Conservation (phyloP, 2,797 vertebrate genomes). For the Thaleichthys pacificus region DNA sequence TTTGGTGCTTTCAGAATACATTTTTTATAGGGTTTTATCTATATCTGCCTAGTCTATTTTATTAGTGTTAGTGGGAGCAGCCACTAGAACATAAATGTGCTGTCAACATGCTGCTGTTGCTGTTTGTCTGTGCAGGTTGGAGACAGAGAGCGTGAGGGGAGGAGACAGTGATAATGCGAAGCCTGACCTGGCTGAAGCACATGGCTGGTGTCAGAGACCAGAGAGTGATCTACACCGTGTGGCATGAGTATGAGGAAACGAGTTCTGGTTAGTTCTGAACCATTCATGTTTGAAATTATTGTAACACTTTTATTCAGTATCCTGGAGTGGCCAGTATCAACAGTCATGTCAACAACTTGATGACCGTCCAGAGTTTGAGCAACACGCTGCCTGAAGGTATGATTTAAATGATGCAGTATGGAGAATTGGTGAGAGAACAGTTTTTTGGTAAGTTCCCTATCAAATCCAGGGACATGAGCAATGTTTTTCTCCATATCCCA, state of each 20-base stretch:
- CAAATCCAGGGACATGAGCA: not conserved
- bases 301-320: constrained; percentile 73
- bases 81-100: not conserved
- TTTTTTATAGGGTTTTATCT: no score
- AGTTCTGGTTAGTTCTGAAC: no score
- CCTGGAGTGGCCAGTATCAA: constrained; percentile 94
- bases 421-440: not conserved
- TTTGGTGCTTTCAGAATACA: no score
- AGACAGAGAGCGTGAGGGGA: constrained; percentile 51
- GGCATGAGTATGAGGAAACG: no score
- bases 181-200: constrained; percentile 57
- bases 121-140: constrained; percentile 33
- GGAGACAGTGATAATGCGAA: constrained; percentile 63
- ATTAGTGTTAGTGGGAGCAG: no score
- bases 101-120: not conserved
- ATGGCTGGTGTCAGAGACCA: constrained; percentile 39
- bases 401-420: not conserved
- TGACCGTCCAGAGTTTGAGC: constrained; percentile 94
- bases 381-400: constrained; percentile 94
- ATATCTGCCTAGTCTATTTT: no score
- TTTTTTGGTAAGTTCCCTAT: not conserved
- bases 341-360: constrained; percentile 95
- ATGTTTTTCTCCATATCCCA: constrained; percentile 36
- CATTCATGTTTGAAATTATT: not conserved
- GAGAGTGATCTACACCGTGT: constrained; percentile 43